Evolutionary conservation across 1,140 invertebrate genomes (phyloP), one percentile per base, ranked within the genome.

Genomic region (Chrysomallon squamiferum): DNA sequence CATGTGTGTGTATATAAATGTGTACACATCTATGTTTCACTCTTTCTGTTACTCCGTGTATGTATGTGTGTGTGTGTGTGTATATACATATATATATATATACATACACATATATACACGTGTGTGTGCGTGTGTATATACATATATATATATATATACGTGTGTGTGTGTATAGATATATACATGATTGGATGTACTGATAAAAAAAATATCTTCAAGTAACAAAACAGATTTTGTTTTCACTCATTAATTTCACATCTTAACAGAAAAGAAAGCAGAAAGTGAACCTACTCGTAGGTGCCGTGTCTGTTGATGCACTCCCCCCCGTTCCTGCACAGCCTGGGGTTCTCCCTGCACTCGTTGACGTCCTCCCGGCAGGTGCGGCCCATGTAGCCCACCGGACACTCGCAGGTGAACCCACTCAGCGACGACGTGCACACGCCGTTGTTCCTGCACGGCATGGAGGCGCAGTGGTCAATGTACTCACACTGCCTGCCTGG

Each of bases 331-430:
- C 89, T 86, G 84, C 95, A 97, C 2, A 95, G 93, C 54, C 91
- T 94, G 4, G 95, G 69, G 32, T 76, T 69, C n/a, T 76, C 87
- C 9, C 47, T 50, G 83, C 95, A 98, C 84, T 98, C 95, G 82
- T 95, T 89, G 47, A 96, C 92, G 86, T 98, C 95, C 63, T 93
- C 91, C 56, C 90, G 90, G 85, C 96, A 98, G 58, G 91, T 91
- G 32, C 88, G 15, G 18, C 80, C 83, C 0, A 58, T 69, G 62
- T 77, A 85, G 11, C 79, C 81, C 2, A 60, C 29, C n/a, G 61
- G 59, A 72, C 84, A 85, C 3, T 65, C 64, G 52, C 84, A 85
- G 18, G 67, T 68, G 63, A 72, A 84, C 1, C 93, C 94, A 76
- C 93, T 91, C 41, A 93, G 54, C 2, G 68, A 50, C 13, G 80